Evolutionary conservation across 2,113 vertebrate genomes (phyloP).

Genomic region (Loxodonta africana): DNA sequence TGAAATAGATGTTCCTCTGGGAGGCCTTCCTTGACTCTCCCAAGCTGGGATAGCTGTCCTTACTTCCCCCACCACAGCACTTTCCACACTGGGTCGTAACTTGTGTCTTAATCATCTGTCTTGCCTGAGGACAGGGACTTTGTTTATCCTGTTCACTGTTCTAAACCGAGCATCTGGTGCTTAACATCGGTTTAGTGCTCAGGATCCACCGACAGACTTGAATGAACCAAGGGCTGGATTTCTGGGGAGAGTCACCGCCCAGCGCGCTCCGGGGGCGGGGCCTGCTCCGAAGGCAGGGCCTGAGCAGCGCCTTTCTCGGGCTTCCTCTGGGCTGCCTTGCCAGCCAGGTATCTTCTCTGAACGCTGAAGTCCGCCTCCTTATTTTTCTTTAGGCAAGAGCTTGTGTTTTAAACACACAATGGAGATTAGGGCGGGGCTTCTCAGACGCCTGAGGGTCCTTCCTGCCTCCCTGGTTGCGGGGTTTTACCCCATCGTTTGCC

Average conservation of each 20-base stretch:
- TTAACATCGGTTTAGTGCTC: background rate
- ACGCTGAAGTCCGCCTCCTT: background rate
- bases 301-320: background rate
- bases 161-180: background rate
- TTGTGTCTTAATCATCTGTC: background rate
- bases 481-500: background rate
- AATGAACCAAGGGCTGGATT: background rate
- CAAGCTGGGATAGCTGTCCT: background rate
- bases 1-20: background rate
- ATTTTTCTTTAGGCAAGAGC: background rate
- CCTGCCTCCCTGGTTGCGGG: background rate
- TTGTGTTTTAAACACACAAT: background rate
- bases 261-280: background rate
- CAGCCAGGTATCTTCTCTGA: background rate
- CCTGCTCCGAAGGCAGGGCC: background rate
- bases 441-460: background rate
- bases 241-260: background rate
- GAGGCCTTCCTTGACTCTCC: background rate
- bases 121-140: background rate
- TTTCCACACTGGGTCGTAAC: constrained; percentile 3
- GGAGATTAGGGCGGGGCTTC: background rate
- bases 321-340: background rate
- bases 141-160: background rate
- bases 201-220: background rate
- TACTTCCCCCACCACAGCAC: background rate